These are phyloP conservation scores for Hemicordylus capensis DNA, from an alignment of 2,113 vertebrate genomes.

Conservation along the genomic window DNA sequence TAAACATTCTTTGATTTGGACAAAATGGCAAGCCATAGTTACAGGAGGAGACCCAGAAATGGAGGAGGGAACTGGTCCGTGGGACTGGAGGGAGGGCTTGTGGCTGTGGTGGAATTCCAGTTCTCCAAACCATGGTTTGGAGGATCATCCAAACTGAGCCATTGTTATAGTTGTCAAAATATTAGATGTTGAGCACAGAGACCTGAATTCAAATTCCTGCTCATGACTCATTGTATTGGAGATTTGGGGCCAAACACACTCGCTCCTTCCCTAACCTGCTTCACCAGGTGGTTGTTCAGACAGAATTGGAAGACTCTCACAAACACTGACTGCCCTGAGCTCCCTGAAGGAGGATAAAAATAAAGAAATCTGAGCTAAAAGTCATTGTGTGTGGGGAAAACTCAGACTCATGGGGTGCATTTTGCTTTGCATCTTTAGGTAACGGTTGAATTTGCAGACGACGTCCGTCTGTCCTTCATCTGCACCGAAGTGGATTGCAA, in stretches of 20 bases:
- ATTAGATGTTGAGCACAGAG: too few relatives aligned
- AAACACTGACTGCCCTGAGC: neutral
- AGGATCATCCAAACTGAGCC: neutral
- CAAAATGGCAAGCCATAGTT: neutral
- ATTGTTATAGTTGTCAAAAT: neutral
- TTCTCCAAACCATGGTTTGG: neutral
- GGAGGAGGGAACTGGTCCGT: neutral
- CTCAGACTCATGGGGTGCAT: neutral
- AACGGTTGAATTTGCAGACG: slow-evolving; percentile 95
- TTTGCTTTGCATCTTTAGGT: slow-evolving; percentile 76
- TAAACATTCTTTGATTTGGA: neutral
- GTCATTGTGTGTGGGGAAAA: fast-evolving
- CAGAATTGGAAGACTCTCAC: neutral
- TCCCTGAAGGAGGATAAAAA: neutral
- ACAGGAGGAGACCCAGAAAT: neutral
- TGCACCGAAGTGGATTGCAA: slow-evolving; percentile 98
- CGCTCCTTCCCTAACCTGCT: neutral
- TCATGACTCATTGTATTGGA: neutral
- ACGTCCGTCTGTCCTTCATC: slow-evolving; percentile 92
- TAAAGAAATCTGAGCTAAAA: fast-evolving
- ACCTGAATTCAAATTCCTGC: neutral
- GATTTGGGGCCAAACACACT: neutral
- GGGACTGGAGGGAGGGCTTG: neutral
- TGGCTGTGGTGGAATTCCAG: neutral
- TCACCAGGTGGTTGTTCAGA: neutral